phyloP scores from a whole-genome alignment of 1,140 invertebrate species.

The Copidosoma floridanum region DNA sequence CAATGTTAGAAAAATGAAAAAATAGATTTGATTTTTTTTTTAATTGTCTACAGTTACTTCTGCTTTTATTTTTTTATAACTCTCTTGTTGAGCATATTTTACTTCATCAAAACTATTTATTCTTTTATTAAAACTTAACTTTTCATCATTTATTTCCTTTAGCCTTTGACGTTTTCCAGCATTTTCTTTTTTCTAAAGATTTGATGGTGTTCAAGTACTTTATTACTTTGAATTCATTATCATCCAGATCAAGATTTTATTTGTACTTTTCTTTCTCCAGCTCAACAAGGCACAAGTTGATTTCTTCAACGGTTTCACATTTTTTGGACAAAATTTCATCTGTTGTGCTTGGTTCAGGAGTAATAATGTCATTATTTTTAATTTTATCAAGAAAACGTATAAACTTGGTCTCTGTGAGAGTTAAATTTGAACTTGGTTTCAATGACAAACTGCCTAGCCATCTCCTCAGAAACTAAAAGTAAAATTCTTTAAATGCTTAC shows the following conservation, averaged over 20 bases:
- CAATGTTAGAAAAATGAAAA: no score
- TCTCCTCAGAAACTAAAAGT: conserved; percentile 1
- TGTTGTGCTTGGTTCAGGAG: no score
- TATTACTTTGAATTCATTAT: conserved; percentile 1
- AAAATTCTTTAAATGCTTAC: not conserved
- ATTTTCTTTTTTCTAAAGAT: not conserved
- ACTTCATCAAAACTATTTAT: not conserved
- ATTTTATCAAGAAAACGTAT: not conserved
- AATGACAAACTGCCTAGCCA: not conserved
- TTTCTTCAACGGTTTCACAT: not conserved
- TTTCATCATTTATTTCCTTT: not conserved
- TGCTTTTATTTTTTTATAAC: no score
- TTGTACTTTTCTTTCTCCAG: not conserved
- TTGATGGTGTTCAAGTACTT: not conserved
- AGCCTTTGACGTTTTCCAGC: not conserved
- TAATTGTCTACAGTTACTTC: no score
- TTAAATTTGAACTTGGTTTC: not conserved
- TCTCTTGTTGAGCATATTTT: no score
- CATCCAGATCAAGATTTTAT: not conserved
- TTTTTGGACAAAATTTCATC: not conserved
- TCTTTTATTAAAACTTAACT: not conserved
- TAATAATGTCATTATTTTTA: no score
- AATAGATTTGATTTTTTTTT: no score
- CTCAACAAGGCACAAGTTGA: not conserved
- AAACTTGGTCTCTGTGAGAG: not conserved